Evolutionary conservation across 2,888 invertebrate species (phyloP), one percentile per base, ranked within the genome.

Genomic region (Schizaphis graminum): DNA sequence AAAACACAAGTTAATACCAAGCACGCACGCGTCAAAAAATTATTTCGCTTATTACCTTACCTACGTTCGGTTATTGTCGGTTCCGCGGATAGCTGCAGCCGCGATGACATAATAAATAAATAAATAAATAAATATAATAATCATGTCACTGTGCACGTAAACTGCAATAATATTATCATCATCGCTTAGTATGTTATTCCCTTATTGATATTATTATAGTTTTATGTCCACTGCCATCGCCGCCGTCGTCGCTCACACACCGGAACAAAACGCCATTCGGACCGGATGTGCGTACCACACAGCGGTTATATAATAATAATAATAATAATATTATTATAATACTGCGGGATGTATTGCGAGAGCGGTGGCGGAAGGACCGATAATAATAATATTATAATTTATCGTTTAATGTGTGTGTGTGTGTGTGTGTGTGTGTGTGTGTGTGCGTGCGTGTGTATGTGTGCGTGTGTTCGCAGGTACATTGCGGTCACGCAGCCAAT

Each of bases 401-500:
- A 89, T 89, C 26, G 89, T 57, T 57, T 89, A 89, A 89, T 24
- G 41, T 44, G 28, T 24, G 61, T 41, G 57, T 87, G 87, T 49
- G 57, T 47, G 88, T 5, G 57, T 11, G 61, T 41, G 57, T 87
- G 61, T 41, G 56, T 87, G 87, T 49, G 57, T 47, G 88, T 5
- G 57, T 11, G 61, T 41, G 57, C 61, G 61, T 41, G 56, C 28
- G 88, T 13, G 49, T 8, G 53, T 13, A 28, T 53, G 35, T 35
- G 44, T 35, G 44, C 21, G 61, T 41, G 57, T 92, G 87, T 67
- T 87, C 96, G 92, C 97, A 99, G 99, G 97, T 99, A 99, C 96
- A 99, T 99, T 95, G 99, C 99, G 95, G 99, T 99, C 95, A 99
- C 99, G 89, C 98, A 98, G 96, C 99, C 99, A 95, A 99, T 99